A percentile compares a stretch with the other conserved stretches of the same genome.
Conservation (phyloP, 2,113 vertebrate genomes). For the Calidris pugnax region DNA sequence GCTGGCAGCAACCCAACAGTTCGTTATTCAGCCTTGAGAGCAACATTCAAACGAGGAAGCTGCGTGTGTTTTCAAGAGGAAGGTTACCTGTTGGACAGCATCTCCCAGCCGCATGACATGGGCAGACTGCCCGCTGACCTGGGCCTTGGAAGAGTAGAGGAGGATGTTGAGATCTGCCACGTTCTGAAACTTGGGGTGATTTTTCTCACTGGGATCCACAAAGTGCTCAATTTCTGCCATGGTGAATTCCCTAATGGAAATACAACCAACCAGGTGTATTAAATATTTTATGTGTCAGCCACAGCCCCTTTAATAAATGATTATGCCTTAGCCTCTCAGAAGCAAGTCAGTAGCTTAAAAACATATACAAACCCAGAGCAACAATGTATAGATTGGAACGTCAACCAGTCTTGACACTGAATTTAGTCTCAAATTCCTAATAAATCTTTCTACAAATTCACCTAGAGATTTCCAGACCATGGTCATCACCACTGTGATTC, state of each 20-base stretch:
- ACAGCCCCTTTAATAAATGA: background rate
- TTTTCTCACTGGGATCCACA: conserved; percentile 94
- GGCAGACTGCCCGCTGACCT: conserved; percentile 96
- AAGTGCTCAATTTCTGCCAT: conserved; percentile 99
- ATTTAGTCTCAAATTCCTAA: background rate
- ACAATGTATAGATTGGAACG: background rate
- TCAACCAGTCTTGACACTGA: background rate
- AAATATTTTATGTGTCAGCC: background rate
- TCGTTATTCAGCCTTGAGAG: background rate
- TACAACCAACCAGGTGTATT: accelerated
- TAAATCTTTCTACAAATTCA: background rate
- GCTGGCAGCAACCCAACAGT: background rate
- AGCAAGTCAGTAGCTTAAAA: background rate
- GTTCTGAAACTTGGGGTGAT: conserved; percentile 90
- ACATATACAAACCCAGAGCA: background rate
- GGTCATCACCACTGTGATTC: background rate
- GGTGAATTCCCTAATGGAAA: conserved; percentile 89
- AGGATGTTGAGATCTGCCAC: conserved; percentile 87
- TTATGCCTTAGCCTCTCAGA: background rate
- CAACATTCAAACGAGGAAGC: accelerated
- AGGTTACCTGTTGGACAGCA: conserved; percentile 90
- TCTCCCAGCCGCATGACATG: conserved; percentile 89
- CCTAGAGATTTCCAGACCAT: background rate
- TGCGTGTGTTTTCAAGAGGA: background rate
- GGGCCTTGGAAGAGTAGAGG: conserved; percentile 93